phyloP scores from a whole-genome alignment of 2,797 vertebrate genomes.

The Otolemur crassicaudatus region DNA sequence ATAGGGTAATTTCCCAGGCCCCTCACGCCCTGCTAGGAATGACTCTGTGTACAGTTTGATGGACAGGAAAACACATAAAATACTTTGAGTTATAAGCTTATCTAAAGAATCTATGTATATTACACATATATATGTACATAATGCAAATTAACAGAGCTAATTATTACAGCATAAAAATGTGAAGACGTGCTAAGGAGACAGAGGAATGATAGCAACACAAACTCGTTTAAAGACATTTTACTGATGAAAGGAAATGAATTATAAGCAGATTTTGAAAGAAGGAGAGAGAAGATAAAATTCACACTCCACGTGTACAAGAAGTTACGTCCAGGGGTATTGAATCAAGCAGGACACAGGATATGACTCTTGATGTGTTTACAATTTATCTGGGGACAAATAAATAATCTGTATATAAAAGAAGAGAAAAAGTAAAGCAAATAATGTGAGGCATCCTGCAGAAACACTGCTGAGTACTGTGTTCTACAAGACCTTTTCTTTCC shows the following conservation, averaged over 20 bases:
- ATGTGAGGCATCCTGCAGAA: not conserved
- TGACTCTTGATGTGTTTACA: slow-evolving; percentile 4
- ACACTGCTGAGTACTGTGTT: not conserved
- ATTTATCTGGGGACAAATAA: slow-evolving; percentile 6
- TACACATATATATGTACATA: not conserved
- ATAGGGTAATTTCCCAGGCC: not conserved
- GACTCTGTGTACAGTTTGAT: not conserved
- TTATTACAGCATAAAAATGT: not conserved
- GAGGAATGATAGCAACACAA: not conserved
- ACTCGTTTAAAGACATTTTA: not conserved
- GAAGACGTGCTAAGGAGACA: not conserved
- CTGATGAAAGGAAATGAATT: not conserved
- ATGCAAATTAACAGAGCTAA: not conserved
- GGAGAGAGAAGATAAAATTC: slow-evolving; percentile 3
- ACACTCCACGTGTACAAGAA: not conserved
- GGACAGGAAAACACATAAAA: not conserved
- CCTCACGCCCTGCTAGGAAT: not conserved
- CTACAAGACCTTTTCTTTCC: not conserved
- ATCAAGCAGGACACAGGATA: not conserved
- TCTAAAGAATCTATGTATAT: not conserved
- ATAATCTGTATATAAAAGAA: not conserved
- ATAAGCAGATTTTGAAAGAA: not conserved
- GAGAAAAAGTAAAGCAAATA: not conserved
- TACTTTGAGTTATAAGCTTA: not conserved
- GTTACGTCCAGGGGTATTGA: not conserved